These are phyloP conservation scores for Drosophila kanekoi DNA, from an alignment of 2,888 invertebrate genomes.

Conservation along the genomic window DNA sequence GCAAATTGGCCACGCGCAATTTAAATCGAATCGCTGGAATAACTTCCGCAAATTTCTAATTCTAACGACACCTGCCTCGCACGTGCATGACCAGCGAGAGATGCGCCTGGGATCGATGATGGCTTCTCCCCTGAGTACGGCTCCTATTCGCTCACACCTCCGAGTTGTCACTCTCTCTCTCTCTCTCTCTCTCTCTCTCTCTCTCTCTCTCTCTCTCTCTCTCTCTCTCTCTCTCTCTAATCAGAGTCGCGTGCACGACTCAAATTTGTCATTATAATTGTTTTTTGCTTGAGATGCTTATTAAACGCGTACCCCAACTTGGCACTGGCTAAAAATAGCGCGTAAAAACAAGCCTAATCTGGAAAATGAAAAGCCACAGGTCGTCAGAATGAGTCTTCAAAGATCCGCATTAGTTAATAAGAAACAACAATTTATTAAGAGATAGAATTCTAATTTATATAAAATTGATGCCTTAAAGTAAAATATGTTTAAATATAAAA, in stretches of 20 bases:
- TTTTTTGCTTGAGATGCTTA: slow-evolving; percentile 5
- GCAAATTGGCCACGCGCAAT: slow-evolving; percentile 32
- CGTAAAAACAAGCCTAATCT: background rate
- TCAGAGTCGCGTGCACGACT: slow-evolving; percentile 50
- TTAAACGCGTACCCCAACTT: background rate
- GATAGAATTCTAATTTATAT: no score
- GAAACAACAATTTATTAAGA: background rate
- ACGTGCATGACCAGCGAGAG: slow-evolving; percentile 25
- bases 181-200: no score
- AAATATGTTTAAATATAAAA: background rate
- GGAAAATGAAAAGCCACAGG: background rate
- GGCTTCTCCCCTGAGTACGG: background rate
- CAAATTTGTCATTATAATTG: slow-evolving; percentile 26
- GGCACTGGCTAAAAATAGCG: slow-evolving; percentile 10
- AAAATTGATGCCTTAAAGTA: background rate
- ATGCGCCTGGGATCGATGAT: background rate
- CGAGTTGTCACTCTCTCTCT: background rate
- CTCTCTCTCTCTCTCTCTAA: no score
- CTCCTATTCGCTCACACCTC: no score
- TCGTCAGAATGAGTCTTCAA: background rate
- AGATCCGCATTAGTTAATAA: background rate
- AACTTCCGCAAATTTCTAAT: slow-evolving; percentile 43
- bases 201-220: no score
- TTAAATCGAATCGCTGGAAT: slow-evolving; percentile 20
- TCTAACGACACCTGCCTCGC: slow-evolving; percentile 26